Base-by-base conservation (phyloP, 2,113 vertebrate genomes). In the Cyphomyrus discorhynchus region DNA sequence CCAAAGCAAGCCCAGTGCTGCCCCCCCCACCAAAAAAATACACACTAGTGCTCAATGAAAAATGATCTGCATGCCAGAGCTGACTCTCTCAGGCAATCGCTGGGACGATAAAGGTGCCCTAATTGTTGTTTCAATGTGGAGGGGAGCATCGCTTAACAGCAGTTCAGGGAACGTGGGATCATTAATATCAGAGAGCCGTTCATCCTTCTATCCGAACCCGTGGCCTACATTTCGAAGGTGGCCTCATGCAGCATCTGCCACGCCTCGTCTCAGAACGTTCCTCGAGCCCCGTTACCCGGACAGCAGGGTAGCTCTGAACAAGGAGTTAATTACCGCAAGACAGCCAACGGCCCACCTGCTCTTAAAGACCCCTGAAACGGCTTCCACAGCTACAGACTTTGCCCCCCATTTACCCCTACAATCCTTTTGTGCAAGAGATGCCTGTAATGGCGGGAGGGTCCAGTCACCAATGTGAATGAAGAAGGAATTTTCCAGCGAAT, bases 111-210 rank as follows among this genome's bases (percentile, higher is more conserved):
- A 91, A 82, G 89, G 90, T 87, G 91, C 45, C 84, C 94, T 96
- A 96, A 97, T 94, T 95, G 95, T 95, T 93, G 91, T 95, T 96
- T 94, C 94, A 95, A 95, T 94, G 94, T 93, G 95, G 94, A 93
- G 94, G 91, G 90, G 93, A 94, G 92, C 91, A 91, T 93, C 94
- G 94, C 92, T 95, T 93, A 93, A 49, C 80, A 93, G 93, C 94
- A 94, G 92, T 94, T 95, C 94, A 95, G 93, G 91, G 95, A 92
- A 92, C 89, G 91, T 56, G 31, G 70, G 89, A 91, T 94, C 94
- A 94, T 95, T 95, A 94, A 95, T 95, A 95, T 93, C 90, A 92
- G 91, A 84, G 94, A 92, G 90, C 90, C 92, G 93, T 94, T 92
- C 94, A 95, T 96, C 93, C 92, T 95, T 95, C 93, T 93, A 94